A percentile compares a stretch with the other conserved stretches of the same genome.
phyloP scores from a whole-genome alignment of 2,113 vertebrate genomes.

The Numida meleagris region DNA sequence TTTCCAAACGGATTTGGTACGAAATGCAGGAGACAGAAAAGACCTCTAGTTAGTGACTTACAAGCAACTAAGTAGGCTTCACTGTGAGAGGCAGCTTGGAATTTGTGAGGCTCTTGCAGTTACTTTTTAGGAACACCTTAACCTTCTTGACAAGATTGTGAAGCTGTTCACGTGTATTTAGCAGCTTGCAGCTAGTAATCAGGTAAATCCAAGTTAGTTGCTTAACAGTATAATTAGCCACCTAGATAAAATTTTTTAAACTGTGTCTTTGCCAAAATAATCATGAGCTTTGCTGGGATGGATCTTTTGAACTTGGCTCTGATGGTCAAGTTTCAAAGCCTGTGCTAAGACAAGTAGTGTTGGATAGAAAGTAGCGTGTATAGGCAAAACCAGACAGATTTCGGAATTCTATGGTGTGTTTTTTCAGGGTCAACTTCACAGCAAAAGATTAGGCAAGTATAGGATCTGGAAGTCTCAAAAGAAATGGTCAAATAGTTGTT shows the following conservation, averaged over 20 bases:
- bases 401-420: rapidly evolving
- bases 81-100: neutral
- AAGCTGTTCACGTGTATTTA: neutral
- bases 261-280: neutral
- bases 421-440: neutral
- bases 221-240: neutral
- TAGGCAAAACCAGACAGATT: neutral
- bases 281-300: neutral
- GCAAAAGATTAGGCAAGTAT: neutral
- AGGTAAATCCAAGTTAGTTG: neutral
- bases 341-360: neutral
- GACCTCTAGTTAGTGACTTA: neutral
- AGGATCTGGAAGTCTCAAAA: neutral
- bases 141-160: neutral
- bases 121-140: neutral
- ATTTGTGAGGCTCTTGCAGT: neutral
- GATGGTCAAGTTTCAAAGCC: neutral
- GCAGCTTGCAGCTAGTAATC: neutral
- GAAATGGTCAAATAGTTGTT: neutral
- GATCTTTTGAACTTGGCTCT: neutral
- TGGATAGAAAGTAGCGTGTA: neutral
- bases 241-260: neutral
- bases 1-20: neutral
- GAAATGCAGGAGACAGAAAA: neutral
- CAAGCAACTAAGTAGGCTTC: neutral